A percentile compares a stretch with the other conserved stretches of the same genome.
Evolutionary conservation across 1,140 invertebrate species (phyloP).

Genomic region (Dinothrombium tinctorium): DNA sequence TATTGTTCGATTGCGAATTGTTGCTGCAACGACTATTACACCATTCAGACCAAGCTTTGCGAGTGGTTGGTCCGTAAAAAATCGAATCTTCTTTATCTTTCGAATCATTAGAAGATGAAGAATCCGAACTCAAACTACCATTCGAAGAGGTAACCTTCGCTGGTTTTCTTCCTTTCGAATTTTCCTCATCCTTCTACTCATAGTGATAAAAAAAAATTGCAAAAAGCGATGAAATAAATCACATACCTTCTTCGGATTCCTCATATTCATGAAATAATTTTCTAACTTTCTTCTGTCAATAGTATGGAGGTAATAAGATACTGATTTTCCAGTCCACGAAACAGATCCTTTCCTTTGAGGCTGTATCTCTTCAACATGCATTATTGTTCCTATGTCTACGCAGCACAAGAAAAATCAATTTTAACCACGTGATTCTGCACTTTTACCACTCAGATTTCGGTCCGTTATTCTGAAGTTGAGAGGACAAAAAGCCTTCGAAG

Average conservation of each 20-base stretch:
- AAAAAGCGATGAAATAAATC: constrained; percentile 15
- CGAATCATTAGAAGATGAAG: constrained; percentile 19
- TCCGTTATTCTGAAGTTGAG: constrained; percentile 93
- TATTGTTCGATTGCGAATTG: constrained; percentile 17
- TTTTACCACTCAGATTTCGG: constrained; percentile 43
- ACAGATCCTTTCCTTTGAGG: constrained; percentile 77
- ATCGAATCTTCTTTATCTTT: constrained; percentile 17
- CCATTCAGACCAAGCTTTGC: constrained; percentile 46
- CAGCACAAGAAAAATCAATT: not conserved
- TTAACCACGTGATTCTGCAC: not conserved
- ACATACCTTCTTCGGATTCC: constrained; percentile 47
- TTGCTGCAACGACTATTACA: constrained; percentile 22
- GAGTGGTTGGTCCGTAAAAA: constrained; percentile 36
- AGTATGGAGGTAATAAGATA: constrained; percentile 89
- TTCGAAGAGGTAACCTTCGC: not conserved
- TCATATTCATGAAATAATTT: constrained; percentile 66
- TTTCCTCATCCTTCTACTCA: no score
- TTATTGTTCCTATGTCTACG: constrained; percentile 88
- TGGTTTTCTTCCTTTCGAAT: no score
- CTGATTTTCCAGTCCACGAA: constrained; percentile 92
- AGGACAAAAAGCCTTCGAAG: constrained; percentile 95
- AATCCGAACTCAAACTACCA: not conserved
- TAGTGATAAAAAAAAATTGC: no score
- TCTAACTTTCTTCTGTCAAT: constrained; percentile 89
- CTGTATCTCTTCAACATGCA: constrained; percentile 88